phyloP scores from a whole-genome alignment of 2,888 invertebrate species.

The Drosophila niveifrons region DNA sequence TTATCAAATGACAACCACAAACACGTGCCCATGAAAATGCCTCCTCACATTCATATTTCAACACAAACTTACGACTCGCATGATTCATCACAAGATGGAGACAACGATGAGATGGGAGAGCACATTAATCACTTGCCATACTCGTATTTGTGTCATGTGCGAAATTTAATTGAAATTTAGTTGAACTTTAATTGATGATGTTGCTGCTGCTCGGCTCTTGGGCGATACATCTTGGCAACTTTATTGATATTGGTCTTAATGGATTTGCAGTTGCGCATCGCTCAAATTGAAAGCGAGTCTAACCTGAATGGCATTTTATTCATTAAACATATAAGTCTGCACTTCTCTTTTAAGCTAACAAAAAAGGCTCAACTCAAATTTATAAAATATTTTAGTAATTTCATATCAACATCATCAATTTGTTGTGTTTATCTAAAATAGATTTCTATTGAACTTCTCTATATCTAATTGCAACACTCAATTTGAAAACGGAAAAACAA shows the following conservation, averaged over 20 bases:
- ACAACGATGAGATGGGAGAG: constrained; percentile 9
- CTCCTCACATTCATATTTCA: constrained; percentile 11
- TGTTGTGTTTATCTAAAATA: too few relatives aligned
- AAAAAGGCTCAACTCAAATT: too few relatives aligned
- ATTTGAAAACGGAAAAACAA: too few relatives aligned
- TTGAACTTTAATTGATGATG: constrained; percentile 40
- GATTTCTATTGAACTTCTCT: too few relatives aligned
- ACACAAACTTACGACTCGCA: constrained; percentile 15
- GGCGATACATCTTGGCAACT: constrained; percentile 1
- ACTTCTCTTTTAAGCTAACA: too few relatives aligned
- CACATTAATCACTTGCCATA: constrained; percentile 30
- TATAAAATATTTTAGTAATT: too few relatives aligned
- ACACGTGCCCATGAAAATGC: constrained; percentile 20
- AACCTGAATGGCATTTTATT: too few relatives aligned
- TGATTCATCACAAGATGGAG: constrained; percentile 40
- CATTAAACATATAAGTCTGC: too few relatives aligned
- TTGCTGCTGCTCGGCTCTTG: background rate
- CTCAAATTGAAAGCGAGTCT: too few relatives aligned
- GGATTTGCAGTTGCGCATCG: background rate
- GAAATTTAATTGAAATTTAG: constrained; percentile 32
- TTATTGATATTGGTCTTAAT: constrained; percentile 10
- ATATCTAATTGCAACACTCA: too few relatives aligned
- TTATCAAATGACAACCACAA: constrained; percentile 26
- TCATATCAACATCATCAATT: fast-evolving
- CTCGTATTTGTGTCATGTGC: constrained; percentile 27